A percentile compares a stretch with the other conserved stretches of the same genome.
Evolutionary conservation across 2,797 vertebrate species (phyloP).

Genomic region (Merluccius polli): DNA sequence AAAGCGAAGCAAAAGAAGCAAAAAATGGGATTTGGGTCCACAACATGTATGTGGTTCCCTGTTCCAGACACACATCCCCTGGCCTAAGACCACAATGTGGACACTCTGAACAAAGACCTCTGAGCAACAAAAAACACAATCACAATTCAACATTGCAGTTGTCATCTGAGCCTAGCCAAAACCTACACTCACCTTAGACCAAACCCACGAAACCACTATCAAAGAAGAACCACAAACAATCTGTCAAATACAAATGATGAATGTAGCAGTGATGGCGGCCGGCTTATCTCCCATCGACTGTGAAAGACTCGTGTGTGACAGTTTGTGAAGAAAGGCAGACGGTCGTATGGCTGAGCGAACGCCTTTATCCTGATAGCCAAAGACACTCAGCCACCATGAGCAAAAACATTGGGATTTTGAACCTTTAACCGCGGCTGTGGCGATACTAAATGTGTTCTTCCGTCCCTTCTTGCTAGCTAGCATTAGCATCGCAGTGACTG

Average conservation of each 20-base stretch:
- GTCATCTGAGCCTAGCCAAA: too few species aligned
- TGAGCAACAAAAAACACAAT: not conserved
- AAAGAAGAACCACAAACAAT: conserved; percentile 1
- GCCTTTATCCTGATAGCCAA: not conserved
- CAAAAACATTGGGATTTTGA: not conserved
- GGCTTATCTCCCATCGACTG: not conserved
- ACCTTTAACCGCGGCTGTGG: not conserved
- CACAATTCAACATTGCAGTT: too few species aligned
- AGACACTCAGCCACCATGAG: not conserved
- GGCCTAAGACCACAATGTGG: not conserved
- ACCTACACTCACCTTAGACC: not conserved
- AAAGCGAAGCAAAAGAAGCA: not conserved
- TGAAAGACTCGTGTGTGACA: not conserved
- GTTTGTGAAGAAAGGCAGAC: not conserved
- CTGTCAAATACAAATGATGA: not conserved
- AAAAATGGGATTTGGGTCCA: not conserved
- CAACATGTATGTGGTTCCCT: not conserved
- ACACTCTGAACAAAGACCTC: not conserved
- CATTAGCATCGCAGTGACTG: not conserved
- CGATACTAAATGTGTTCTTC: not conserved
- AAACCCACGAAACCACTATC: not conserved
- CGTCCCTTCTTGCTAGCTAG: not conserved
- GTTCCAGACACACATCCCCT: not conserved
- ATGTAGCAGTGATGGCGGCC: not conserved
- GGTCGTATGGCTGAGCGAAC: not conserved